These are phyloP conservation scores for Steinernema scapterisci DNA, from an alignment of 2,888 invertebrate species.

Conservation along the genomic window DNA sequence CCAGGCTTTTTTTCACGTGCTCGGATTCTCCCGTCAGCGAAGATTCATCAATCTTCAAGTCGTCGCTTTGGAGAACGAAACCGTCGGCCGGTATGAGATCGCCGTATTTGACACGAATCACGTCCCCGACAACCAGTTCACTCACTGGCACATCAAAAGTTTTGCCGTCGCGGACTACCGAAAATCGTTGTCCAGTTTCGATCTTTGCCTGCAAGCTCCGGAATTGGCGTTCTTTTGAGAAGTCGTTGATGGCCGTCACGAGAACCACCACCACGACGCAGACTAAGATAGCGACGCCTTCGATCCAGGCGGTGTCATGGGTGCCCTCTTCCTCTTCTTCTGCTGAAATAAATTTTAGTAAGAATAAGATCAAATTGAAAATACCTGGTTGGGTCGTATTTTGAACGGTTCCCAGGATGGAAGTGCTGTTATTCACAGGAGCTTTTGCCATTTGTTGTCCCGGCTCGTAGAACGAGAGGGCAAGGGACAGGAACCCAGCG, in stretches of 20 bases:
- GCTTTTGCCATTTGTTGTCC: constrained; percentile 33
- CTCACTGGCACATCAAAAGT: constrained; percentile 89
- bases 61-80: constrained; percentile 91
- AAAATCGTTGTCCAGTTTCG: constrained; percentile 98
- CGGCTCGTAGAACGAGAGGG: constrained; percentile 65
- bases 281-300: constrained; percentile 71
- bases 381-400: neutral
- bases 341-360: neutral
- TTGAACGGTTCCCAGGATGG: too few relatives aligned
- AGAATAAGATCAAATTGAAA: neutral
- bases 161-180: constrained; percentile 89
- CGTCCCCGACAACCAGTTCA: constrained; percentile 97
- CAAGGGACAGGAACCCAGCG: constrained; percentile 63
- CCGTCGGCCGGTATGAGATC: constrained; percentile 98
- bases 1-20: constrained; percentile 95
- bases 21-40: constrained; percentile 99
- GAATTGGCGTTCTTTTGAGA: constrained; percentile 72
- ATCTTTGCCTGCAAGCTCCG: constrained; percentile 72
- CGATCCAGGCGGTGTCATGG: constrained; percentile 72
- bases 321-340: constrained; percentile 56
- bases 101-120: constrained; percentile 79
- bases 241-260: constrained; percentile 72
- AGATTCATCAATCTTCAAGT: constrained; percentile 97
- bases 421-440: neutral
- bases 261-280: constrained; percentile 72